Base-by-base conservation (phyloP, 2,113 vertebrate species). In the Elephantulus edwardii region DNA sequence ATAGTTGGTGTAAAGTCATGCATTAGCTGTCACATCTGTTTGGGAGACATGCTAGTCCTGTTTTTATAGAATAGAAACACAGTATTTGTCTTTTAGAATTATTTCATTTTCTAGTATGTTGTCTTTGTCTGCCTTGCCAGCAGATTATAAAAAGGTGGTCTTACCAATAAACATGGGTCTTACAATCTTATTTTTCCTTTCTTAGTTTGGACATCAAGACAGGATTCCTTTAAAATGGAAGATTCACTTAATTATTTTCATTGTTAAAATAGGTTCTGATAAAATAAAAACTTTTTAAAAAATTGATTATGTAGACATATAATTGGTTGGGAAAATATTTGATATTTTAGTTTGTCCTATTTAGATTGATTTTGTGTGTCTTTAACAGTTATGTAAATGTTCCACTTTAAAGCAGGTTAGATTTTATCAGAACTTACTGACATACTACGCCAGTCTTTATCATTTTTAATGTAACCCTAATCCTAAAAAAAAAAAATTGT, bases 321-420 rank as follows among this genome's bases (percentile, higher is more conserved):
- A 82, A 56, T 86, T 94, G 66, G 4, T 8, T 93, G 42, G 90
- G 24, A 86, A 95, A 93, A 38, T 95, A 80, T 96, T 95, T 91
- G 80, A 88, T 70, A 86, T 86, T 95, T 75, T 78, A 68, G 7
- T 95, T 83, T 97, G 97, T 95, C 96, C 97, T 96, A 86, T 93
- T 96, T 96, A 92, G 92, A 91, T 20, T 85, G 93, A 75, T 96
- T 97, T 94, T 92, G 79, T 94, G 91, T 96, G 91, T 95, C 91
- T 80, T 95, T 95, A 86, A 91, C 81, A 44, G 90, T 98, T 98
- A 97, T 91, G 92, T 98, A 98, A 97, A 97, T 96, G 97, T 95
- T 97, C 97, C 90, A 95, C 96, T 96, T 97, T 96, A 97, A 97
- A 97, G 91, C 97, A 97, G 97, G 96, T 96, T 97, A 97, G 97